Evolutionary conservation across 2,888 invertebrate genomes (phyloP).

Genomic region (Dermolepida albohirtum): DNA sequence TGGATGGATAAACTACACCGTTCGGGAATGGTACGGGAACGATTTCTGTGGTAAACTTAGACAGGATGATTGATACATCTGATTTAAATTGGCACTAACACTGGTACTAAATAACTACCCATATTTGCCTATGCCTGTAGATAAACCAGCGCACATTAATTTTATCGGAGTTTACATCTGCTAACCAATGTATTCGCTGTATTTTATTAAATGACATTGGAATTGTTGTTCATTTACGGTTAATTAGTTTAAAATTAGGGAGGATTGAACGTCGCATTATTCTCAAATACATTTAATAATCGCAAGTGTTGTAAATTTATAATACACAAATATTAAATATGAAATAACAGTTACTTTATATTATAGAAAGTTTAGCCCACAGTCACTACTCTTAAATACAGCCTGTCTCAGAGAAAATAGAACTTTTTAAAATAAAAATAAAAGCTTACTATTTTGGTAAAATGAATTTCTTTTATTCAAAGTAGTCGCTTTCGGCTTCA

Average conservation of each 20-base stretch:
- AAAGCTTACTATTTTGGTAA: too few relatives aligned
- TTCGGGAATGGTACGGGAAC: constrained; percentile 37
- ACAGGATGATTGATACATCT: constrained; percentile 45
- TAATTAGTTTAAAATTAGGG: constrained; percentile 23
- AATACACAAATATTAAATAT: too few relatives aligned
- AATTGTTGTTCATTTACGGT: constrained; percentile 27
- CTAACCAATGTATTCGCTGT: constrained; percentile 25
- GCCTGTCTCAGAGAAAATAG: too few relatives aligned
- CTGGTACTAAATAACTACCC: constrained; percentile 44
- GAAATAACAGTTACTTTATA: too few relatives aligned
- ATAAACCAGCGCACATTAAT: constrained; percentile 43
- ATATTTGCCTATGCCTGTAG: constrained; percentile 43
- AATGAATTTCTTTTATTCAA: too few relatives aligned
- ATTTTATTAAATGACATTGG: constrained; percentile 32
- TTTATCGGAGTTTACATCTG: constrained; percentile 43
- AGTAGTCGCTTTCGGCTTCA: too few relatives aligned
- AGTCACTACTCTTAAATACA: too few relatives aligned
- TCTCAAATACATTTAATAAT: constrained; percentile 1
- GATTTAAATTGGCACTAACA: constrained; percentile 46
- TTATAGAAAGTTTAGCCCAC: too few relatives aligned
- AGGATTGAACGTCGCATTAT: neutral
- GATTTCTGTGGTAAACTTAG: constrained; percentile 41
- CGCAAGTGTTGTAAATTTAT: too few relatives aligned
- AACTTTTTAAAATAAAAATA: too few relatives aligned
- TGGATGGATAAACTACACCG: constrained; percentile 37